These are phyloP conservation scores for Polypedilum pembai DNA, from an alignment of 1,140 invertebrate genomes.

Conservation along the genomic window DNA sequence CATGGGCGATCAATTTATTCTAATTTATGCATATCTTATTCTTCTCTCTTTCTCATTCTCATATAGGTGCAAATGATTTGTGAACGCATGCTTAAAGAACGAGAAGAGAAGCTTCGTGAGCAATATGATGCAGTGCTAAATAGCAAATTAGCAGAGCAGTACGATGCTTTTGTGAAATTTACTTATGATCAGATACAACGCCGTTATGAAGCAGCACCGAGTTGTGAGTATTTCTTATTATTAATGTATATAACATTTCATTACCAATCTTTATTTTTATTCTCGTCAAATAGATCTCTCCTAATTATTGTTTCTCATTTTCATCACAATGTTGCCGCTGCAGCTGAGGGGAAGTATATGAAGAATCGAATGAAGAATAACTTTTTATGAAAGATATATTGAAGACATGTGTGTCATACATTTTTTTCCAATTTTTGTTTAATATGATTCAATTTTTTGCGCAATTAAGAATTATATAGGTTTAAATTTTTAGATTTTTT, in stretches of 20 bases:
- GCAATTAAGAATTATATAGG: background rate
- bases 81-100: constrained; percentile 88
- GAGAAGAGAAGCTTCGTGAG: constrained; percentile 81
- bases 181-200: constrained; percentile 93
- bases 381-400: background rate
- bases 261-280: background rate
- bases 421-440: background rate
- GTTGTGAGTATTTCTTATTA: constrained; percentile 46
- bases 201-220: constrained; percentile 72
- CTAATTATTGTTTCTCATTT: constrained; percentile 26
- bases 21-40: constrained; percentile 18
- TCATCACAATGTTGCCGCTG: background rate
- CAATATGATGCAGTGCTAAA: constrained; percentile 89
- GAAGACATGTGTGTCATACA: constrained; percentile 2
- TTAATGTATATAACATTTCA: background rate
- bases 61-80: constrained; percentile 85
- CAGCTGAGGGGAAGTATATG: background rate
- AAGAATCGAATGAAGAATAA: background rate
- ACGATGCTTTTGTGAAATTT: constrained; percentile 95
- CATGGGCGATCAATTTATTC: background rate
- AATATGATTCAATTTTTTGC: background rate
- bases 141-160: constrained; percentile 90
- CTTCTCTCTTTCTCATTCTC: background rate
- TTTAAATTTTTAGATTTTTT: background rate
- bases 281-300: constrained; percentile 16